Evolutionary conservation across 2,888 invertebrate genomes (phyloP), one percentile per base, ranked within the genome.

Genomic region (Amiota communis): DNA sequence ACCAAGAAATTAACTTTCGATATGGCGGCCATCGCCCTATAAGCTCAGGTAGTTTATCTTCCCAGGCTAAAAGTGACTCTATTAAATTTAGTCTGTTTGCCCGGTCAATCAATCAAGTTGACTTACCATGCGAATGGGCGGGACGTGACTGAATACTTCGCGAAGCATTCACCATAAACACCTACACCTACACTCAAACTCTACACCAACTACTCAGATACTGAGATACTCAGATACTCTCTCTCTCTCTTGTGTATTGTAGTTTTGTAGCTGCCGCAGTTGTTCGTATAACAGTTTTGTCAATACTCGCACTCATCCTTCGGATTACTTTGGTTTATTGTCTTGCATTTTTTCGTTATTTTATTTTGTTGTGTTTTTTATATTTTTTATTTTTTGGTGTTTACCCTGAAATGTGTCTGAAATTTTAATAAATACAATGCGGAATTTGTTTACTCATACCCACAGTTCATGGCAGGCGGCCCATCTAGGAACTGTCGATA

Each of bases 71-170:
- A 59, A 11, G n/a, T 53, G n/a, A 53, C 17, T 59, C 20, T 20
- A 9, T n/a, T 17, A 63, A 46, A 23, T 46, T 77, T 69, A 74
- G 20, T 36, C 70, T 70, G 67, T 46, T 72, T 70, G 70, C 73
- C 36, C 75, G 76, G 70, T 79, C 83, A 82, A 81, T 83, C 84
- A 83, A 83, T 84, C 84, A 83, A 84, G 80, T 84, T 83, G 82
- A 82, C 82, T 84, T 83, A 81, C 84, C 82, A 83, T 84, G 81
- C 84, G 82, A 83, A 83, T 83, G 84, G 84, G 83, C 84, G 81
- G 83, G 80, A 83, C 82, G 82, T 83, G 82, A 83, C 82, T 77
- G 79, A 36, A 59, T 15, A 13, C 59, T 70, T 13, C n/a, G 36
- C 47, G 64, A 64, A 15, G 65, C n/a, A 67, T 67, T 67, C 20